phyloP scores from a whole-genome alignment of 2,888 invertebrate species.

The Andrena bicolor region DNA sequence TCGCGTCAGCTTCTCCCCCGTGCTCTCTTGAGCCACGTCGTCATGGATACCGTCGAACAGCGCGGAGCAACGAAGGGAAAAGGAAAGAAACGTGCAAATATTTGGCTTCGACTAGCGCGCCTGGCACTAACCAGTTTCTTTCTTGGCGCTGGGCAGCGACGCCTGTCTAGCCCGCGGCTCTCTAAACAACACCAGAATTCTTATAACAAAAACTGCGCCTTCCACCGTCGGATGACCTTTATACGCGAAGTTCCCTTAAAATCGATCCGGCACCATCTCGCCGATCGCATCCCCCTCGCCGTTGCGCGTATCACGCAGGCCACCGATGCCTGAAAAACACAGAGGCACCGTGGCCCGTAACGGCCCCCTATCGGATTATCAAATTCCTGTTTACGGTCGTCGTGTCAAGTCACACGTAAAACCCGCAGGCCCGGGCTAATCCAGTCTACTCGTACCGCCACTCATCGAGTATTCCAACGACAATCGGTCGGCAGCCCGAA shows the following conservation, averaged over 20 bases:
- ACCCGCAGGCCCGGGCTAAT: conserved; percentile 44
- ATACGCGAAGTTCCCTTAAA: no score
- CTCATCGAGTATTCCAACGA: conserved; percentile 62
- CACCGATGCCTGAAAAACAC: neutral
- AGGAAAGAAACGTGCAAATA: conserved; percentile 68
- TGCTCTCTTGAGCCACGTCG: conserved; percentile 67
- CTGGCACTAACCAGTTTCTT: conserved; percentile 66
- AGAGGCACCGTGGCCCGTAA: neutral
- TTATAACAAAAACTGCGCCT: neutral
- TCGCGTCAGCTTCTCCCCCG: conserved; percentile 58
- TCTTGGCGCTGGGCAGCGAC: conserved; percentile 45
- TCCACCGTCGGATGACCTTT: neutral
- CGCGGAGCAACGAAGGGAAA: conserved; percentile 37
- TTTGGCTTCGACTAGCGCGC: conserved; percentile 62
- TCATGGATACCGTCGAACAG: conserved; percentile 78
- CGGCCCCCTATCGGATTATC: conserved; percentile 52
- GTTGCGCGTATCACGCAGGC: neutral
- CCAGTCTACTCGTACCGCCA: conserved; percentile 44
- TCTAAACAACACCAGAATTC: conserved; percentile 21
- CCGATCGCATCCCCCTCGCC: no score
- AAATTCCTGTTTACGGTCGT: conserved; percentile 55
- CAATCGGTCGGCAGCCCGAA: conserved; percentile 54
- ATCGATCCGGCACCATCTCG: no score
- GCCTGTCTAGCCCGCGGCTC: conserved; percentile 27
- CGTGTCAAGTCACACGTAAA: conserved; percentile 58